Percentiles rank a stretch among this genome's conserved stretches.
Evolutionary conservation across 2,113 vertebrate species (phyloP).

Genomic region (Poeciliopsis occidentalis): DNA sequence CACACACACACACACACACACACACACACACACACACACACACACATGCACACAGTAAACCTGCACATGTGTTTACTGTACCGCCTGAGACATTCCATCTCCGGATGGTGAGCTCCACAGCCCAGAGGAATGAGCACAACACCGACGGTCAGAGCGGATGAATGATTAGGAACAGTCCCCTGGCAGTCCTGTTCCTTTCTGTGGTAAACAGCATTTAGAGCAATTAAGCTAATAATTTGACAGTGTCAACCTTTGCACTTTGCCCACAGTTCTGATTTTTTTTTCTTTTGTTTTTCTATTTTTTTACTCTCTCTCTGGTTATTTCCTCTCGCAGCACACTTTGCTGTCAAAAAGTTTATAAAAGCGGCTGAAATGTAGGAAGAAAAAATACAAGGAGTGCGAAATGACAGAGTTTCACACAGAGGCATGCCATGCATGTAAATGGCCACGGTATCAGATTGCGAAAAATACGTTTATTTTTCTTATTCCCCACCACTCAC

Average conservation of each 20-base stretch:
- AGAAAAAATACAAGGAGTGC: not conserved
- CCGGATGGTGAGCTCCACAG: conserved; percentile 31
- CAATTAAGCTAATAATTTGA: conserved; percentile 40
- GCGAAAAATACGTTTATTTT: conserved; percentile 21
- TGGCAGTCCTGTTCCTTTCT: conserved; percentile 14
- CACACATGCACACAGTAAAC: conserved; percentile 7
- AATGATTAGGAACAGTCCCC: conserved; percentile 36
- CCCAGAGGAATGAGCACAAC: conserved; percentile 44
- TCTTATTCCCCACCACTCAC: conserved; percentile 38
- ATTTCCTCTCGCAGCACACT: conserved; percentile 3
- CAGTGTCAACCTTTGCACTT: conserved; percentile 29
- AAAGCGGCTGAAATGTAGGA: conserved; percentile 2
- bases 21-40: conserved; percentile 1
- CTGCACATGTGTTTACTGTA: conserved; percentile 31
- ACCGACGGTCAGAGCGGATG: conserved; percentile 27
- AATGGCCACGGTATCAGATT: not conserved
- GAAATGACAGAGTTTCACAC: conserved; percentile 4
- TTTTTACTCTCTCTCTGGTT: not conserved
- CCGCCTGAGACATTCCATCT: conserved; percentile 38
- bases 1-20: not conserved
- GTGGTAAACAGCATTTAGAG: conserved; percentile 29
- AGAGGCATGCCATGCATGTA: not conserved
- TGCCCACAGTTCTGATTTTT: conserved; percentile 1
- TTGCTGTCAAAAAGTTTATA: not conserved
- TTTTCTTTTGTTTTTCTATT: not conserved